Evolutionary conservation across 1,140 invertebrate genomes (phyloP).

Genomic region (Ditylenchus dipsaci): DNA sequence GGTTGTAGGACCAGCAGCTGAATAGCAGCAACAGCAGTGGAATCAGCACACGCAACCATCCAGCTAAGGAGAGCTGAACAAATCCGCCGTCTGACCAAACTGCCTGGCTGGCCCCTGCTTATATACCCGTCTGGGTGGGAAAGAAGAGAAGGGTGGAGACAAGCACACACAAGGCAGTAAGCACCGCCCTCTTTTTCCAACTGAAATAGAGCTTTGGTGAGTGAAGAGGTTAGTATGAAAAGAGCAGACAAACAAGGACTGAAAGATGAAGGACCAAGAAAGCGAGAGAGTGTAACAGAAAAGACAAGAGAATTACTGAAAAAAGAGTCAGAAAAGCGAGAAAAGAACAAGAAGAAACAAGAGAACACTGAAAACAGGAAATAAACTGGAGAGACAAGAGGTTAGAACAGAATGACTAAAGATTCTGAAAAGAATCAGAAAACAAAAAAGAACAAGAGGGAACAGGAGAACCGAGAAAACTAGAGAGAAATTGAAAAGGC

Average conservation of each 20-base stretch:
- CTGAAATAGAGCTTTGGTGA: neutral
- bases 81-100: slow-evolving; percentile 15
- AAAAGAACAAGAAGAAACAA: slow-evolving; percentile 1
- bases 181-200: neutral
- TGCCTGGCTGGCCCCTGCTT: slow-evolving; percentile 10
- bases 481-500: too few relatives aligned
- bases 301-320: neutral
- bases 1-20: neutral
- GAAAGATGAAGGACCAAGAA: neutral
- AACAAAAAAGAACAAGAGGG: too few relatives aligned
- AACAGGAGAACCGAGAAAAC: too few relatives aligned
- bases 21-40: slow-evolving; percentile 16
- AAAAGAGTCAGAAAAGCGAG: neutral
- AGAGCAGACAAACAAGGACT: neutral
- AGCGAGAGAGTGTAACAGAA: neutral
- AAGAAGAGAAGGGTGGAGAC: neutral
- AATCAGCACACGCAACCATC: slow-evolving; percentile 19
- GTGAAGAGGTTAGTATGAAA: neutral
- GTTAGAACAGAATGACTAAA: too few relatives aligned
- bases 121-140: slow-evolving; percentile 3
- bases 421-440: too few relatives aligned
- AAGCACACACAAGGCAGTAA: neutral
- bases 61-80: neutral
- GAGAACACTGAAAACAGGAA: neutral
- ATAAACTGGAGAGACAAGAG: too few relatives aligned